Conservation (phyloP, 1,140 invertebrate species). For the Stegodyphus dumicola region DNA sequence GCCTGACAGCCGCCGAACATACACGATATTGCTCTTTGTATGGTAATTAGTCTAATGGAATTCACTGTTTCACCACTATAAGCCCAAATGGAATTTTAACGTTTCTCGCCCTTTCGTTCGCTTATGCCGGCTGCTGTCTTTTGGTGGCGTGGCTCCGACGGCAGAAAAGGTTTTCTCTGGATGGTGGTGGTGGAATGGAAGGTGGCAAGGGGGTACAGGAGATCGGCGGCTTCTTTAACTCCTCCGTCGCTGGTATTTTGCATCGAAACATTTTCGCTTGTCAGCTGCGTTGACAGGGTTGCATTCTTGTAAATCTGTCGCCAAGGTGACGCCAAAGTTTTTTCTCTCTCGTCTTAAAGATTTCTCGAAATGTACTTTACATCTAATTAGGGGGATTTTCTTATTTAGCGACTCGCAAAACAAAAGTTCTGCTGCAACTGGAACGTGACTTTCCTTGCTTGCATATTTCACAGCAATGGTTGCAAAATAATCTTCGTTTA, state of each 20-base stretch:
- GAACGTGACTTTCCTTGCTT: no score
- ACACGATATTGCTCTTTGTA: conserved; percentile 62
- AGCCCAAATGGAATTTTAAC: conserved; percentile 62
- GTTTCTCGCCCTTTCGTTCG: conserved; percentile 27
- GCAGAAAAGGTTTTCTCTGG: conserved; percentile 16
- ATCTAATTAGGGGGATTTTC: no score
- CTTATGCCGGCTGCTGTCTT: not conserved
- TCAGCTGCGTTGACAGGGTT: conserved; percentile 30
- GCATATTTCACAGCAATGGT: no score
- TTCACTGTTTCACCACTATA: conserved; percentile 54
- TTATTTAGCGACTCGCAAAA: no score
- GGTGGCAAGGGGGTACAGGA: not conserved
- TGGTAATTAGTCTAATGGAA: conserved; percentile 62
- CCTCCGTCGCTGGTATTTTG: conserved; percentile 53
- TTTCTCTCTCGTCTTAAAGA: not conserved
- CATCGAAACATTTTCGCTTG: conserved; percentile 52
- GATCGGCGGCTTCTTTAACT: conserved; percentile 53
- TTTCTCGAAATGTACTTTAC: no score
- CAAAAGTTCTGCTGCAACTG: no score
- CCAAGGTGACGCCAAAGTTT: conserved; percentile 19
- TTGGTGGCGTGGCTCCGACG: not conserved
- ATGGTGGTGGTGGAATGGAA: not conserved
- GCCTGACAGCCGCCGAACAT: conserved; percentile 43
- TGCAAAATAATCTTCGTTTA: no score
- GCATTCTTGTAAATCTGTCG: not conserved